Evolutionary conservation across 2,797 vertebrate species (phyloP).

Genomic region (Periophthalmus magnuspinnatus): DNA sequence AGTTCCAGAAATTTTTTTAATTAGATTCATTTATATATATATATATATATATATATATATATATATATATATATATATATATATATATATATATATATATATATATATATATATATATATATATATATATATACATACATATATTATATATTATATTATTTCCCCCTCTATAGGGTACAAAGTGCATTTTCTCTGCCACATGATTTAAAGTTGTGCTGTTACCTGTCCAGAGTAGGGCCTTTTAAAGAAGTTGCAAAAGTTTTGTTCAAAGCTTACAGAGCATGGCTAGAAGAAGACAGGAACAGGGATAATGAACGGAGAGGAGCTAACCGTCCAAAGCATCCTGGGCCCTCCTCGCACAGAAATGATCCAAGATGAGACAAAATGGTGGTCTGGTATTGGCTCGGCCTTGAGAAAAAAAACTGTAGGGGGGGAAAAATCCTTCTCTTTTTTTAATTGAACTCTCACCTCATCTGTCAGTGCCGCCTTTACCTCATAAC

Average conservation of each 20-base stretch:
- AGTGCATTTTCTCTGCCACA: neutral
- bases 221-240: neutral
- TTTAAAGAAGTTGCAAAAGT: neutral
- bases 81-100: too few species aligned
- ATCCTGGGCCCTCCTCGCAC: slow-evolving; percentile 11
- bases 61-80: too few species aligned
- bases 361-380: slow-evolving; percentile 26
- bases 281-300: slow-evolving; percentile 5
- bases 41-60: too few species aligned
- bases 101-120: too few species aligned
- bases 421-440: slow-evolving; percentile 13
- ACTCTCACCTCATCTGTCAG: slow-evolving; percentile 19
- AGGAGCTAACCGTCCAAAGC: slow-evolving; percentile 5
- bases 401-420: slow-evolving; percentile 10
- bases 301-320: slow-evolving; percentile 26
- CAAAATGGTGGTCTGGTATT: slow-evolving; percentile 18
- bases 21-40: too few species aligned
- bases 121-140: too few species aligned
- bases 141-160: too few species aligned
- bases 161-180: neutral
- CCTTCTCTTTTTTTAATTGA: slow-evolving; percentile 20
- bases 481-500: slow-evolving; percentile 8
- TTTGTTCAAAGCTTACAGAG: slow-evolving; percentile 11
- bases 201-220: neutral
- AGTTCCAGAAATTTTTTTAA: too few species aligned